Base-by-base conservation (phyloP, 1,140 invertebrate species). In the Schlechtendalia chinensis region DNA sequence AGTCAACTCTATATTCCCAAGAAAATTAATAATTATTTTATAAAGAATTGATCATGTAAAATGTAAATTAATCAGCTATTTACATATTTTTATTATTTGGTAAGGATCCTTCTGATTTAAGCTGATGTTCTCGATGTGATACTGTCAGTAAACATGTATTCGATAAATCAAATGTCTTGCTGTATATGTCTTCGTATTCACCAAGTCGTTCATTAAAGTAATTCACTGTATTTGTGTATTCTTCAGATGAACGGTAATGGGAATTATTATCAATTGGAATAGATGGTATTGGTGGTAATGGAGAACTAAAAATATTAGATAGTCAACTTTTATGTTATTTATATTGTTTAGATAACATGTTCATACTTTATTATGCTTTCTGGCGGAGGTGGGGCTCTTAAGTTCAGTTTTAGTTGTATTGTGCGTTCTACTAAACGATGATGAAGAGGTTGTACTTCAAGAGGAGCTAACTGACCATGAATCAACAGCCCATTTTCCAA, bases 361-460 rank as follows among this genome's bases (percentile, higher is more conserved):
- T 45, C 32, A 75, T 71, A 53, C 71, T 81, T 61, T 0, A 77
- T 56, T 69, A 63, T 79, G 39, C 65, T 82, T 74, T 80, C 65
- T 69, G 75, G 63, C 50, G 81, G 81, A 27, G 83, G 82, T 22
- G 72, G 54, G 5, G 82, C 75, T 63, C 59, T 81, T 14, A 84
- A 29, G 22, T 81, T 82, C 83, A 92, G 90, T 82, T 92, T 91
- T 56, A 96, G 87, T 83, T 94, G 91, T 1, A 88, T 90, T 83
- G 96, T 95, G 63, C 93, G 88, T 84, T 96, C 95, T n/a, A 94
- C 88, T 10, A 98, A 86, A 79, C 93, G 89, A 83, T 93, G 91
- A 83, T 98, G 96, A 39, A 98, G 84, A 1, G 95, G 95, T 82
- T 93, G 92, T 0, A 97, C 92, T 17, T 92, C 93, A 0, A 90